A percentile compares a stretch with the other conserved stretches of the same genome.
phyloP scores from a whole-genome alignment of 2,113 vertebrate species.

The Stegostoma tigrinum region DNA sequence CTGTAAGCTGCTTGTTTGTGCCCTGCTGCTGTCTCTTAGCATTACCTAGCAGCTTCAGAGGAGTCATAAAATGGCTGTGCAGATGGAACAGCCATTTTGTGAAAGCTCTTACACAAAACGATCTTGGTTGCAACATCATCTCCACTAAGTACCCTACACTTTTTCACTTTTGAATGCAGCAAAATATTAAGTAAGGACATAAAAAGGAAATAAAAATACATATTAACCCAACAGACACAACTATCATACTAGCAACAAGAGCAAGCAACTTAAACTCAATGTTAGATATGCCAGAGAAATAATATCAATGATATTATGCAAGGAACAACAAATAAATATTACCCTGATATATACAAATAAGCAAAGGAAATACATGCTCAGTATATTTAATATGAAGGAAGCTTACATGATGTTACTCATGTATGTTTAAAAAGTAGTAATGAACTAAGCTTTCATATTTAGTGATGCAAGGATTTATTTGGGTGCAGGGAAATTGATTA shows the following conservation, averaged over 20 bases:
- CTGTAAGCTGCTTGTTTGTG: slow-evolving; percentile 54
- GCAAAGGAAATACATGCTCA: neutral
- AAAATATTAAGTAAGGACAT: neutral
- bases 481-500: neutral
- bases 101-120: neutral
- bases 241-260: neutral
- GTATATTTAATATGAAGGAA: neutral
- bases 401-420: neutral
- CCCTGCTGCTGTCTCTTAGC: slow-evolving; percentile 48
- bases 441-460: neutral
- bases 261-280: neutral
- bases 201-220: neutral
- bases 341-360: neutral
- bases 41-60: slow-evolving; percentile 62
- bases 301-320: neutral
- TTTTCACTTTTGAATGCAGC: neutral
- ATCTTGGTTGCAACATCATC: neutral
- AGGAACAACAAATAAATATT: neutral
- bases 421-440: neutral
- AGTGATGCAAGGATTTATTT: neutral
- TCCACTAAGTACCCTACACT: neutral
- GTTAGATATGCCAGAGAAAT: neutral
- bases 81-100: slow-evolving; percentile 68
- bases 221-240: neutral
- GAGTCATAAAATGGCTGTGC: slow-evolving; percentile 65